Conservation (phyloP, 2,797 vertebrate genomes). For the Notamacropus eugenii region DNA sequence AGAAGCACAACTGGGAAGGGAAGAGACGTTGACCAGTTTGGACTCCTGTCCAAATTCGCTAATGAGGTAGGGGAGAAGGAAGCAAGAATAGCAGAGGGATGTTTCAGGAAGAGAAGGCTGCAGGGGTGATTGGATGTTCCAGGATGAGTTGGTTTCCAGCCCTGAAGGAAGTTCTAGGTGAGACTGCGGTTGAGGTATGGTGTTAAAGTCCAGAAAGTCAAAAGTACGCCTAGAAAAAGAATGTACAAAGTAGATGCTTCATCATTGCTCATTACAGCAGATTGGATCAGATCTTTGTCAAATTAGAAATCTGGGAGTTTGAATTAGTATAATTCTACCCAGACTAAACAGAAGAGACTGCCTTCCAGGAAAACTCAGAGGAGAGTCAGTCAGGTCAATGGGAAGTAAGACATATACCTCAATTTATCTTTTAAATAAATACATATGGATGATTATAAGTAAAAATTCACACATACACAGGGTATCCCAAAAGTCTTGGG, state of each 20-base stretch:
- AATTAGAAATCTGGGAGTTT: background rate
- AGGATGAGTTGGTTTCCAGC: background rate
- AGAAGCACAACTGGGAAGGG: background rate
- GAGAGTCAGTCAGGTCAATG: background rate
- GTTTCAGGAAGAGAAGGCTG: background rate
- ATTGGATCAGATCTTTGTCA: background rate
- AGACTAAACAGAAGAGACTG: background rate
- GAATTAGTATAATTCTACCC: background rate
- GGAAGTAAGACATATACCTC: background rate
- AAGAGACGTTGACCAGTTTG: background rate
- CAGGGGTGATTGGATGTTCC: background rate
- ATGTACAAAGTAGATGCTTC: background rate
- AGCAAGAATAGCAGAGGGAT: background rate
- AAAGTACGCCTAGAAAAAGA: background rate
- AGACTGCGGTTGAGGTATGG: background rate
- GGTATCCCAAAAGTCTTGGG: background rate
- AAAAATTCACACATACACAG: background rate
- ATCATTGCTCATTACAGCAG: background rate
- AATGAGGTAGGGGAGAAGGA: background rate
- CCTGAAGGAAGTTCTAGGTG: background rate
- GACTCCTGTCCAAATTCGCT: background rate
- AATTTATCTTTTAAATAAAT: background rate
- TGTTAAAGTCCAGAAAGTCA: background rate
- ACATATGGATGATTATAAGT: background rate
- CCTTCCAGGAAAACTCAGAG: background rate